A percentile compares a stretch with the other conserved stretches of the same genome.
phyloP scores from a whole-genome alignment of 2,113 vertebrate genomes.

The Anarhynchus alexandrinus region DNA sequence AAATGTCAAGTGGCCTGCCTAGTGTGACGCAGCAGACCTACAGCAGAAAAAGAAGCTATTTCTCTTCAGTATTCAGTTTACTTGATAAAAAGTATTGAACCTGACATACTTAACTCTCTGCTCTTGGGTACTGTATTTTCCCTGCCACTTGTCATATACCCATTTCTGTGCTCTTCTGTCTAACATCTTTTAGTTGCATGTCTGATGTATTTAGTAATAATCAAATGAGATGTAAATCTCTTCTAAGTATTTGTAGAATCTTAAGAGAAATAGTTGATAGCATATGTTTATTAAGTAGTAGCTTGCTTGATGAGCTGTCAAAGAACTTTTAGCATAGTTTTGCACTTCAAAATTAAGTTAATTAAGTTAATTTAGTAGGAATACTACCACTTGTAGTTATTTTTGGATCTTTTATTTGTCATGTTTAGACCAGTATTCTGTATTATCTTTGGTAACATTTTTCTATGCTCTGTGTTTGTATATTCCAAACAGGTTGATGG shows the following conservation, averaged over 20 bases:
- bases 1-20: neutral
- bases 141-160: neutral
- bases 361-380: neutral
- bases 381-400: neutral
- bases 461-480: neutral
- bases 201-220: neutral
- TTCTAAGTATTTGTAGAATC: neutral
- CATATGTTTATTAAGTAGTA: neutral
- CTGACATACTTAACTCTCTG: neutral
- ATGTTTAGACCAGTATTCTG: neutral
- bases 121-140: neutral
- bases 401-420: neutral
- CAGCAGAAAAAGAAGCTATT: neutral
- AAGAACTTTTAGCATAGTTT: neutral
- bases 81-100: neutral
- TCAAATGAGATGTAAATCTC: neutral
- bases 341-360: neutral
- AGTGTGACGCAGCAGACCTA: neutral
- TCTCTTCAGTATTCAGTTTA: neutral
- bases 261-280: neutral
- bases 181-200: neutral
- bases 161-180: neutral
- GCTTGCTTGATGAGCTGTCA: neutral
- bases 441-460: neutral
- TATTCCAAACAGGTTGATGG: slow-evolving; percentile 83